These are phyloP conservation scores for Hemibagrus guttatus DNA, from an alignment of 2,797 vertebrate genomes.

Conservation along the genomic window DNA sequence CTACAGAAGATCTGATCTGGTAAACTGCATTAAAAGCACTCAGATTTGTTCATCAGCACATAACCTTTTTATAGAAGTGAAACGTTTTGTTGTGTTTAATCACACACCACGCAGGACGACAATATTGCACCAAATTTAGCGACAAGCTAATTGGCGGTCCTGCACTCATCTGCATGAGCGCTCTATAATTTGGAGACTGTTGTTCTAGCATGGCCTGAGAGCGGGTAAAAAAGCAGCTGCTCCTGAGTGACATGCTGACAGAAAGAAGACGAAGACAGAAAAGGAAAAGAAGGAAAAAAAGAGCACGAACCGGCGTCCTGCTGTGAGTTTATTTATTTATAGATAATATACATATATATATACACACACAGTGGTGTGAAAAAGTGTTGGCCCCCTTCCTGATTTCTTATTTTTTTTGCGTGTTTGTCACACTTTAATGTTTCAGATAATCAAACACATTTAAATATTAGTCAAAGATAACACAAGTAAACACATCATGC, in stretches of 20 bases:
- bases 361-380: no score
- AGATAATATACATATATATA: no score
- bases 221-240: neutral
- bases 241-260: neutral
- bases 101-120: constrained; percentile 16
- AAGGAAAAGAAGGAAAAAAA: neutral
- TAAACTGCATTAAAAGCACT: neutral
- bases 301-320: neutral
- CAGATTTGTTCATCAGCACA: neutral
- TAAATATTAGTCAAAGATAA: no score
- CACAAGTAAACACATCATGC: no score
- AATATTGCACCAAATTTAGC: constrained; percentile 30
- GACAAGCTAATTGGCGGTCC: constrained; percentile 28
- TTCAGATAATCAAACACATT: no score
- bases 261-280: neutral
- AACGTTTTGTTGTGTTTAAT: constrained; percentile 23
- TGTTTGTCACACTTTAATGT: no score
- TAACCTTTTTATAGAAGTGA: constrained; percentile 7
- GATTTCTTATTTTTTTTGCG: no score
- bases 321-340: no score
- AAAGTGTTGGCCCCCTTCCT: no score
- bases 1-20: neutral
- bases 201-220: constrained; percentile 17
- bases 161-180: constrained; percentile 15
- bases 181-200: constrained; percentile 14